Conservation (phyloP, 1,140 invertebrate genomes). For the Drosophila prosaltans region DNA sequence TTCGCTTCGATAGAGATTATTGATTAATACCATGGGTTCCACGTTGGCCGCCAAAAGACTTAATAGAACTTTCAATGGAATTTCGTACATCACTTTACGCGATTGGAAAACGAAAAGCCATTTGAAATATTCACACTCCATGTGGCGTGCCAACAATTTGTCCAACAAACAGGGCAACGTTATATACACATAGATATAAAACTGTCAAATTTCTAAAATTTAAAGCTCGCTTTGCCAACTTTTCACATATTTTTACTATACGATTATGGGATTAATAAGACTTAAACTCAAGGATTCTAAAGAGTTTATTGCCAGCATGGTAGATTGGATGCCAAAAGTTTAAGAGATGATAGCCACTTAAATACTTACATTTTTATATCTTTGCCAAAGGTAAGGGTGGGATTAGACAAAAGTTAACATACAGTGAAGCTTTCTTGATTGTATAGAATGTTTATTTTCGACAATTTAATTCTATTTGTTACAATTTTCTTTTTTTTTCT, state of each 20-base stretch:
- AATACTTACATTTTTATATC: too few relatives aligned
- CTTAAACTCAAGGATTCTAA: neutral
- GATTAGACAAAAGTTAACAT: neutral
- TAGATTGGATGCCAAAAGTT: neutral
- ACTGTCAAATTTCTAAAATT: neutral
- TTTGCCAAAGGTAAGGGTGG: neutral
- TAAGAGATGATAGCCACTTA: neutral
- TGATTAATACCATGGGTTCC: neutral
- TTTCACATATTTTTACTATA: neutral
- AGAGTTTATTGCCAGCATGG: neutral
- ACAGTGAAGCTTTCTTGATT: too few relatives aligned
- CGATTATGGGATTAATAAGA: neutral
- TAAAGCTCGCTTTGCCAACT: neutral
- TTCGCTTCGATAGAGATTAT: conserved; percentile 1
- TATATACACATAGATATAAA: too few relatives aligned
- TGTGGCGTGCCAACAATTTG: too few relatives aligned
- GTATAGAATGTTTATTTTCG: too few relatives aligned
- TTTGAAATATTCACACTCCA: too few relatives aligned
- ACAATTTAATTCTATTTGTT: too few relatives aligned
- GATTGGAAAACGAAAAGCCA: too few relatives aligned
- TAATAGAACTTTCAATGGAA: neutral
- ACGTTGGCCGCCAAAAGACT: neutral
- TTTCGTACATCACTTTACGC: neutral
- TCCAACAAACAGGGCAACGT: too few relatives aligned
- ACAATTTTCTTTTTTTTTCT: too few relatives aligned